Conservation (phyloP, 2,888 invertebrate species). For the Drosophila setosimentum region DNA sequence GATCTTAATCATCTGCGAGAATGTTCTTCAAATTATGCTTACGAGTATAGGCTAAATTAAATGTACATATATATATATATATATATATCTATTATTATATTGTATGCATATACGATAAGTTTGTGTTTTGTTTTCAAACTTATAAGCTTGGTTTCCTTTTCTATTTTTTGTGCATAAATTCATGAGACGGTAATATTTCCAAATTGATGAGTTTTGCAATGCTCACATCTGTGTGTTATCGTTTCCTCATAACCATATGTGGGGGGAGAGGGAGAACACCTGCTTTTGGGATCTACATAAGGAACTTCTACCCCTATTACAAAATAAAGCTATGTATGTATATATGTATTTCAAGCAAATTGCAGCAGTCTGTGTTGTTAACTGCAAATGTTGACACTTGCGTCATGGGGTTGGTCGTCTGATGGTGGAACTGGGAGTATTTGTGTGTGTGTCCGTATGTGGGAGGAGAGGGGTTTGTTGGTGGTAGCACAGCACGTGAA, state of each 20-base stretch:
- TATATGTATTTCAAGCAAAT: slow-evolving; percentile 27
- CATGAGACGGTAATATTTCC: background rate
- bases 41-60: slow-evolving; percentile 46
- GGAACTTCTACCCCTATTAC: slow-evolving; percentile 7
- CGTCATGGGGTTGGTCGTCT: slow-evolving; percentile 40
- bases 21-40: slow-evolving; percentile 36
- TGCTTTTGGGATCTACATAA: slow-evolving; percentile 25
- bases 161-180: slow-evolving; percentile 3
- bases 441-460: too few species aligned
- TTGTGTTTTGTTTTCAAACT: slow-evolving; percentile 28
- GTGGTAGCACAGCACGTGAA: slow-evolving; percentile 24
- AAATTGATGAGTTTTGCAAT: slow-evolving; percentile 14
- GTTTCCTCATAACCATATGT: slow-evolving; percentile 2
- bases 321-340: slow-evolving; percentile 32
- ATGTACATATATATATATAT: slow-evolving; percentile 42
- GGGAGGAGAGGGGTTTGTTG: background rate
- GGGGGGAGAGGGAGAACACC: background rate
- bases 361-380: slow-evolving; percentile 40
- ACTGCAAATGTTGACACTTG: slow-evolving; percentile 29
- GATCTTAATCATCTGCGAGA: slow-evolving; percentile 11
- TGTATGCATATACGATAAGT: slow-evolving; percentile 7
- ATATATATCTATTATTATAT: slow-evolving; percentile 2
- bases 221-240: slow-evolving; percentile 49
- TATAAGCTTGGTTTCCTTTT: background rate
- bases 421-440: background rate